Conservation (phyloP, 2,888 invertebrate species). For the Synergus japonicus region DNA sequence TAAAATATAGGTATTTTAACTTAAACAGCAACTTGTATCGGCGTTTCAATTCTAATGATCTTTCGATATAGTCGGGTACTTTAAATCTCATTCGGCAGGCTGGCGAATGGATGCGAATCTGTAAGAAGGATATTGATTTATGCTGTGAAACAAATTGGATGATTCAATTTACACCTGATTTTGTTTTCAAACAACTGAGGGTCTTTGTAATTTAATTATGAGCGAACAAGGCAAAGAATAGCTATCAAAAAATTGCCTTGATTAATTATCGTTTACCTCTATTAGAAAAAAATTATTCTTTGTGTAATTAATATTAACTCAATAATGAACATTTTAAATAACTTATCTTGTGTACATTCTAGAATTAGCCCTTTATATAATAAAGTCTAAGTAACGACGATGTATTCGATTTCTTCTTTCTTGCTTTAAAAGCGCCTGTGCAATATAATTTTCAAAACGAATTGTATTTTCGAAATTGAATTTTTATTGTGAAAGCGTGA, state of each 20-base stretch:
- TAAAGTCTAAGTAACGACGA: conserved; percentile 74
- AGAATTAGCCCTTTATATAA: conserved; percentile 75
- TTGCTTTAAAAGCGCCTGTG: neutral
- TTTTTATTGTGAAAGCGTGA: conserved; percentile 23
- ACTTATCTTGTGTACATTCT: conserved; percentile 75
- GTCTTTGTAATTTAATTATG: conserved; percentile 30
- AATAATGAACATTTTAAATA: conserved; percentile 75
- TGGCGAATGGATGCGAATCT: conserved; percentile 46
- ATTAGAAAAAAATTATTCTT: conserved; percentile 67
- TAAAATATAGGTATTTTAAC: conserved; percentile 51
- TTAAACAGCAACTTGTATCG: conserved; percentile 43
- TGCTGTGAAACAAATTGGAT: conserved; percentile 8
- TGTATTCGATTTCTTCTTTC: conserved; percentile 41
- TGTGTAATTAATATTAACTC: conserved; percentile 73
- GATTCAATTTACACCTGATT: conserved; percentile 25
- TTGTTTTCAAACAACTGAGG: conserved; percentile 15
- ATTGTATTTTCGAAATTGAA: conserved; percentile 30
- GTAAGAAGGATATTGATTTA: conserved; percentile 25
- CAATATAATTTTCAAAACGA: neutral
- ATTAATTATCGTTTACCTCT: conserved; percentile 68
- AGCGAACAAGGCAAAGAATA: conserved; percentile 47
- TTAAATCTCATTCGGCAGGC: conserved; percentile 56
- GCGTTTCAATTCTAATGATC: conserved; percentile 39
- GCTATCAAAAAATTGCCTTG: conserved; percentile 56
- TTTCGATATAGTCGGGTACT: conserved; percentile 60